Evolutionary conservation across 2,888 invertebrate species (phyloP), one percentile per base, ranked within the genome.

Genomic region (Hyppa rectilinea): DNA sequence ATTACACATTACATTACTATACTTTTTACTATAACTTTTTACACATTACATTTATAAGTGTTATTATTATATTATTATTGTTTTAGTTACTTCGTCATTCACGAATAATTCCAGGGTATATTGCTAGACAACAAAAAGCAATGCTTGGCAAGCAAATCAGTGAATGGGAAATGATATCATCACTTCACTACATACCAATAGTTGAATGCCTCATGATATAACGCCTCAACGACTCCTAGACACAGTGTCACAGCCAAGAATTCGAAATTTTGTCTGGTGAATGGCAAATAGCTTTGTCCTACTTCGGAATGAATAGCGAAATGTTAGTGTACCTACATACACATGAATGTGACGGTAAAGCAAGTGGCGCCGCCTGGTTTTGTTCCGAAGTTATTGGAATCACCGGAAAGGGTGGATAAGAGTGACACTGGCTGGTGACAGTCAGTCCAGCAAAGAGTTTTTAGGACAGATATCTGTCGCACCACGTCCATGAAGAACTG

Each of bases 91-190:
- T 26, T 66, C 4, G 12, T 17, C 20, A 66, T 10, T 17, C 23
- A 20, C 5, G 10, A 60, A 20, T 50, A 4, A 31, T 45, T 17
- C 61, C 20, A 47, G n/a, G 6, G 23, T 31, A 50, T n/a, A 29
- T 29, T 61, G 12, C 50, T 49, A 66, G 65, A 59, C 38, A 53
- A 55, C 29, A 40, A 68, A 40, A 31, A 53, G 4, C 26, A 50
- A 31, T 23, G 26, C 63, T 68, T 80, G 63, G 56, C 60, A 64
- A 67, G 23, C 43, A 14, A 17, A 34, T 61, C 23, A 47, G 56
- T 80, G 64, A 78, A 67, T 68, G 52, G 52, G 34, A 43, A 67
- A 68, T 78, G 81, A 78, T 80, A 49, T 78, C 81, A 78, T 80
- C 78, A 75, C 59, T 36, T 78, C 75, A 58, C 59, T 36, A 56